phyloP scores from a whole-genome alignment of 2,113 vertebrate genomes.

The Misgurnus mizolepis region DNA sequence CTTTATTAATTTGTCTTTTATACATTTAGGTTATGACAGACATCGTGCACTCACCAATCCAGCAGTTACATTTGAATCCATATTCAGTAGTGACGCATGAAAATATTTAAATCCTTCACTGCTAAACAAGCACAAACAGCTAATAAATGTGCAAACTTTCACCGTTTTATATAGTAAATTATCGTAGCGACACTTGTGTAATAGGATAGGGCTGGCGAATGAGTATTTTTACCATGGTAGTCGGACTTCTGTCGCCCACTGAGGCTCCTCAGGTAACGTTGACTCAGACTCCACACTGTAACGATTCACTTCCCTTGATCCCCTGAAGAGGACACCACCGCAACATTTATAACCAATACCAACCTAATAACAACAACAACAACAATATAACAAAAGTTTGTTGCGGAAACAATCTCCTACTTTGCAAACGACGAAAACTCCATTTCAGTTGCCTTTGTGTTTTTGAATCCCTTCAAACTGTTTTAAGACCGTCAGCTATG shows the following conservation, averaged over 20 bases:
- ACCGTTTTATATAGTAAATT: background rate
- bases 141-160: background rate
- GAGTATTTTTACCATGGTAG: constrained; percentile 12
- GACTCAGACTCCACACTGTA: background rate
- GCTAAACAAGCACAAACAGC: background rate
- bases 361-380: background rate
- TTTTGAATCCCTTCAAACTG: no score
- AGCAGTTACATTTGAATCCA: background rate
- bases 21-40: background rate
- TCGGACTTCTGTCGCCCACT: constrained; percentile 8
- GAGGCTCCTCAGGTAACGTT: background rate
- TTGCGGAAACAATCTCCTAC: constrained; percentile 19
- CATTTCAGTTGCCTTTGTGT: background rate
- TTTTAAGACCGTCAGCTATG: no score
- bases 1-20: background rate
- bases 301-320: constrained; percentile 52
- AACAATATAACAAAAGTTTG: background rate
- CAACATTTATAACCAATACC: background rate
- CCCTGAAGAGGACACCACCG: constrained; percentile 39
- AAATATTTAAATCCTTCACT: background rate
- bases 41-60: constrained; percentile 34
- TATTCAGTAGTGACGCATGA: background rate
- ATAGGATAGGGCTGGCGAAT: background rate
- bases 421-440: constrained; percentile 31
- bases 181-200: background rate